phyloP scores from a whole-genome alignment of 2,797 vertebrate species.

The Monodelphis domestica region DNA sequence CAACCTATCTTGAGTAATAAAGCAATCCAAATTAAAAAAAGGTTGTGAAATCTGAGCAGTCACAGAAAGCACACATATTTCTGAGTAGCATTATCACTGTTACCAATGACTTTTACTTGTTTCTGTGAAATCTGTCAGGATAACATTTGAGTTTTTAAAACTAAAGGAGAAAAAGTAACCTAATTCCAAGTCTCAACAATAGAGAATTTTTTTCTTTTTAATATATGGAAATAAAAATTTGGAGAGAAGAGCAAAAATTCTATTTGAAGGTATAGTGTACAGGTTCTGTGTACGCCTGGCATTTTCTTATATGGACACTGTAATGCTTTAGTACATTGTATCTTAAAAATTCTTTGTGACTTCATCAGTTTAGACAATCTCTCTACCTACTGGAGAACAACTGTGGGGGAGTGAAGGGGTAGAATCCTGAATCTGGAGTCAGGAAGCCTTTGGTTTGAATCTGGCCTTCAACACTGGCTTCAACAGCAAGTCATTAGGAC shows the following conservation, averaged over 20 bases:
- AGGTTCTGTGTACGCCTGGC: neutral
- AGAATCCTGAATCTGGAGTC: neutral
- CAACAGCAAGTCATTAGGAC: neutral
- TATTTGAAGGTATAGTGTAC: slow-evolving; percentile 1
- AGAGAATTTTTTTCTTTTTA: neutral
- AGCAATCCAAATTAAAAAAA: slow-evolving; percentile 4
- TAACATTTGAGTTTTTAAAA: slow-evolving; percentile 28
- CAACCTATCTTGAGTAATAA: neutral
- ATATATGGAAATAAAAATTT: slow-evolving; percentile 16
- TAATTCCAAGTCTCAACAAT: slow-evolving; percentile 7
- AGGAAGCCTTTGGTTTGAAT: neutral
- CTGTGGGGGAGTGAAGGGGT: neutral
- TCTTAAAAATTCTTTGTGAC: neutral
- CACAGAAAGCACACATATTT: neutral
- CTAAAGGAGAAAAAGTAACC: slow-evolving; percentile 8
- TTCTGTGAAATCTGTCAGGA: neutral
- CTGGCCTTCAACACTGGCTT: neutral
- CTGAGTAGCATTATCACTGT: neutral
- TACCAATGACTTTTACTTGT: neutral
- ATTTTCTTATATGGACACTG: neutral
- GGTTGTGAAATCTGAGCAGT: neutral
- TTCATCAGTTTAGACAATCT: neutral
- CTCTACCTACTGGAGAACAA: neutral
- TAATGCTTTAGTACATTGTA: neutral
- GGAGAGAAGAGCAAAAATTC: slow-evolving; percentile 45